Evolutionary conservation across 2,797 vertebrate species (phyloP), one percentile per base, ranked within the genome.

Genomic region (Sarcophilus harrisii): DNA sequence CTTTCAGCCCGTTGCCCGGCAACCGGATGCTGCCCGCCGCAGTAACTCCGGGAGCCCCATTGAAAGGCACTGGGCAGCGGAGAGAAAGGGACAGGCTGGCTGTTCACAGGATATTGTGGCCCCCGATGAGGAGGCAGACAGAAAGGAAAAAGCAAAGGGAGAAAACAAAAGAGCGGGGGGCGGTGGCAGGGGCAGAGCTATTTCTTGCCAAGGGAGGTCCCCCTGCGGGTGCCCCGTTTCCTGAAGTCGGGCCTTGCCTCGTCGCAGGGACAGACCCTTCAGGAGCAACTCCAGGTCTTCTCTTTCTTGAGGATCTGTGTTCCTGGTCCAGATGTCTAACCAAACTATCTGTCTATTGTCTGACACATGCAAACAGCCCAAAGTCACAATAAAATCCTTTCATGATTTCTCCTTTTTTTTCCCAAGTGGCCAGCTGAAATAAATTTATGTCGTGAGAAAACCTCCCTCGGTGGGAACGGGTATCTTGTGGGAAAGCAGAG

Each of bases 11-110:
- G 98, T 99, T 98, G 98, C 99, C 54, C 14, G 97, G 98, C 97
- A 98, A 99, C 98, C 58, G 81, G 98, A 98, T 98, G 98, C 98
- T 97, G 97, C 97, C 97, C 87, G 97, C 97, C 97, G 57, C 94
- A 97, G 97, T 57, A 98, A 90, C 98, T 59, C 97, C 95, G 59
- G 24, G 98, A 98, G 97, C 97, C 91, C 73, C 96, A 57, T 97
- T 97, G 98, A 98, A 97, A 97, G 93, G 73, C 92, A 93, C 62
- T 45, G 90, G 0, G 97, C 62, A 90, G 96, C 97, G 58, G 24
- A 59, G 96, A 95, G 98, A 97, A 97, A 60, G 8, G 62, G 58
- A 73, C 96, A 96, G 96, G 21, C 5, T 1, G 12, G 27, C 60
- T 1, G 94, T 98, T 97, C 97, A 90, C 97, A 97, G 95, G 96